Evolutionary conservation across 2,113 vertebrate species (phyloP).

Genomic region (Centropus unirufus): DNA sequence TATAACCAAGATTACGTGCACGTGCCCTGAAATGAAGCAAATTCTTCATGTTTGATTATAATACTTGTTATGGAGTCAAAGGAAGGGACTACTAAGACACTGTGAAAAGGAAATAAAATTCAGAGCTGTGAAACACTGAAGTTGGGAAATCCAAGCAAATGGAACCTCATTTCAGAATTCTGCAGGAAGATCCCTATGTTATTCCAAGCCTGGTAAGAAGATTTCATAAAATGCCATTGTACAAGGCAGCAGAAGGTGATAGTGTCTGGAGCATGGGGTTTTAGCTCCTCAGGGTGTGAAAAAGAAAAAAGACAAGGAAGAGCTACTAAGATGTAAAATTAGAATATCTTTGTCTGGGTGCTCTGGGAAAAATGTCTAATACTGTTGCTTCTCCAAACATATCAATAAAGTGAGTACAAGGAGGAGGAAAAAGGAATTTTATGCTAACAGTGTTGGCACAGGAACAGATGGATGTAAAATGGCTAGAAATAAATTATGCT

Average conservation of each 20-base stretch:
- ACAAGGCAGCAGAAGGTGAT: not conserved
- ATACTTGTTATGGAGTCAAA: not conserved
- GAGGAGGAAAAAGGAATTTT: not conserved
- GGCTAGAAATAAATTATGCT: not conserved
- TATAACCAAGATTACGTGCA: not conserved
- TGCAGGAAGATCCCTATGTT: not conserved
- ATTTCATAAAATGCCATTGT: not conserved
- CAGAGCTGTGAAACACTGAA: not conserved
- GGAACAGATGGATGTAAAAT: not conserved
- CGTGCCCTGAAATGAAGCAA: not conserved
- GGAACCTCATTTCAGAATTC: not conserved
- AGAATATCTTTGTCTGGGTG: not conserved
- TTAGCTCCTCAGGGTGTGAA: not conserved
- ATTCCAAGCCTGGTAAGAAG: not conserved
- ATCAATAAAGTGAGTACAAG: not conserved
- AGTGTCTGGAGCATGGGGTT: not conserved
- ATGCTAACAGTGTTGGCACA: not conserved
- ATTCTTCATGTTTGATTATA: not conserved
- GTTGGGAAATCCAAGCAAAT: not conserved
- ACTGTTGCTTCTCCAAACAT: not conserved
- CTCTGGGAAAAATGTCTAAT: not conserved
- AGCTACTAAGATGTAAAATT: not conserved
- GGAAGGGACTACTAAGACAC: not conserved
- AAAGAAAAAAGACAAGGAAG: not conserved
- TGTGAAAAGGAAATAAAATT: not conserved